Evolutionary conservation across 2,888 invertebrate species (phyloP).

Genomic region (Caenorhabditis sulstoni): DNA sequence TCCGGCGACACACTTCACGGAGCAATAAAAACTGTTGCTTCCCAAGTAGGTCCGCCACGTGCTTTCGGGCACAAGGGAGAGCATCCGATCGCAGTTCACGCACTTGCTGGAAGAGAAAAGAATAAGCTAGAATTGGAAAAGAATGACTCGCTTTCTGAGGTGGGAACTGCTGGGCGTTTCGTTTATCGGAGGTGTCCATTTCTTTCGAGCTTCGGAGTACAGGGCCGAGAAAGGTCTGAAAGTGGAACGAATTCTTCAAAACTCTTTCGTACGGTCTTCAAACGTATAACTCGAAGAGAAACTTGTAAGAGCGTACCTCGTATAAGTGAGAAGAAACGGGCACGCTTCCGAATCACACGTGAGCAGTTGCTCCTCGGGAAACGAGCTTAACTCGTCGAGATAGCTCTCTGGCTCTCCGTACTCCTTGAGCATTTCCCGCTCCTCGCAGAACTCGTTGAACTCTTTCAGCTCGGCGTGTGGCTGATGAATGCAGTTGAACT

Average conservation of each 20-base stretch:
- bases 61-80: constrained; percentile 9
- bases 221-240: constrained; percentile 52
- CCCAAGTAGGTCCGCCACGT: constrained; percentile 44
- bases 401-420: constrained; percentile 33
- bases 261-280: no score
- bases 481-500: constrained; percentile 42
- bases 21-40: constrained; percentile 44
- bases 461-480: constrained; percentile 36
- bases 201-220: constrained; percentile 49
- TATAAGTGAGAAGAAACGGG: constrained; percentile 49
- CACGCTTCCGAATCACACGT: constrained; percentile 56
- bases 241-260: no score
- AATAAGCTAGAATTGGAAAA: background rate
- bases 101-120: constrained; percentile 54
- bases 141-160: constrained; percentile 20
- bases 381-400: background rate
- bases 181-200: constrained; percentile 41
- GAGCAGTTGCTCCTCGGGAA: constrained; percentile 41
- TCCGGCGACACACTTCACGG: constrained; percentile 51
- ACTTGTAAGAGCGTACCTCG: constrained; percentile 29
- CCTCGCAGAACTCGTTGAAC: constrained; percentile 36
- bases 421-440: constrained; percentile 44
- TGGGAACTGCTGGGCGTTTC: constrained; percentile 30
- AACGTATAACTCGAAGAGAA: no score
- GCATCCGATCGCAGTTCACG: constrained; percentile 39